Conservation (phyloP, 2,797 vertebrate genomes). For the Phataginus tetradactyla region DNA sequence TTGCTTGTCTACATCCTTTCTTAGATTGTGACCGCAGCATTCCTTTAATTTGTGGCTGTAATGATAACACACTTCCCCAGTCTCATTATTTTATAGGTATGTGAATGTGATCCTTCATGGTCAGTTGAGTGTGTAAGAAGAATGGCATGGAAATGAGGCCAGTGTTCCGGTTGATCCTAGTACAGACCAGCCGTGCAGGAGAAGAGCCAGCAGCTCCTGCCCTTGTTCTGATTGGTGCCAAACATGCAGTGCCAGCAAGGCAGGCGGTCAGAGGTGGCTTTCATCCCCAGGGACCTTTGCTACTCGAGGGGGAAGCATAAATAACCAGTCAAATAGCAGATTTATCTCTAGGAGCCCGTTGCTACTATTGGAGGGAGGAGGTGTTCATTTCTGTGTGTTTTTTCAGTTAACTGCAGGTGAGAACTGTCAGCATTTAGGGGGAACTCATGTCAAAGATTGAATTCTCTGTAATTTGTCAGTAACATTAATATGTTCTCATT, state of each 20-base stretch:
- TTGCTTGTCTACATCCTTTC: constrained; percentile 18
- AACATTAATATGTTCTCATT: background rate
- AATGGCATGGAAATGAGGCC: background rate
- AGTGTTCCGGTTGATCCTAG: background rate
- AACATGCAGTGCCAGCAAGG: background rate
- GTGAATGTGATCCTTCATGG: background rate
- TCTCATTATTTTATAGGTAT: background rate
- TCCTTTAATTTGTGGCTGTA: background rate
- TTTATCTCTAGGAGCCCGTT: background rate
- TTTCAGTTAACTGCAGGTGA: background rate
- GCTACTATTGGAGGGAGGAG: background rate
- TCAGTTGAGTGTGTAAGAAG: background rate
- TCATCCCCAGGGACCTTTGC: background rate
- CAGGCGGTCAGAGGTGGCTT: background rate
- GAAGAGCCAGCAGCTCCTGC: background rate
- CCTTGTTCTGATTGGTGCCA: background rate
- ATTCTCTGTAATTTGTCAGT: constrained; percentile 37
- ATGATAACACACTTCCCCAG: background rate
- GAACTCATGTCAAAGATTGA: background rate
- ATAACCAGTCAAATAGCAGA: background rate
- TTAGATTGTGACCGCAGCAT: background rate
- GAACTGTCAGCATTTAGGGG: background rate
- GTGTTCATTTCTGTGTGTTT: background rate
- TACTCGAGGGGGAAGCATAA: background rate
- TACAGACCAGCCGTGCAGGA: background rate